Base-by-base conservation (phyloP, 2,113 vertebrate species). In the Nothoprocta perdicaria region DNA sequence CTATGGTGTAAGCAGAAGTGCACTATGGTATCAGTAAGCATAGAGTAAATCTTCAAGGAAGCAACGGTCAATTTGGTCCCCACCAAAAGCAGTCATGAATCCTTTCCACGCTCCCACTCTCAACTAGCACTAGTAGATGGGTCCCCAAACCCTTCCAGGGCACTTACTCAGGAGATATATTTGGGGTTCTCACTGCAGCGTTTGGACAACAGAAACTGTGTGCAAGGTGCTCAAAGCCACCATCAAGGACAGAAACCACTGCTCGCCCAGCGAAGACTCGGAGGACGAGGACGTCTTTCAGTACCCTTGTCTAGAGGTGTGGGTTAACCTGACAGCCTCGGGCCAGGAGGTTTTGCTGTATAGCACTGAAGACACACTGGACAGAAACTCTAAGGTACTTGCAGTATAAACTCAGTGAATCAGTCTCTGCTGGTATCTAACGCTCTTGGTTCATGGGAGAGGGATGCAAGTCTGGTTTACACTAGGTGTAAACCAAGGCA, bases 261-360 rank as follows among this genome's bases (percentile, higher is more conserved):
- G 89, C 53, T 17, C 76, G 15, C 80, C 66, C 5, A 52, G n/a
- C 0, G 1, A 93, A 91, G 81, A 83, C 72, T 86, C 84, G 68
- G 89, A 95, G 26, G 95, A 97, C 55, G 96, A 94, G 79, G 96
- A 89, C 21, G 87, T 76, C 66, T 96, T 97, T 67, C 95, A 92
- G 46, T 98, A 97, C 13, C 98, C 98, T 0, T 98, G 98, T 57
- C 94, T 98, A 16, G 92, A 97, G 43, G 94, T 97, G 29, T 97
- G 96, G 96, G 98, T 98, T 85, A 98, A 98, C 5, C 89, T 98
- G 52, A 98, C 97, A 26, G 69, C 86, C 5, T 92, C 87, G 22
- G 97, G 97, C 76, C 92, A 95, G 50, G 93, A 96, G 91, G 97
- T 97, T 9, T 93, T 98, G 95, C 95, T 98, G 27, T 98, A 98